Evolutionary conservation across 2,113 vertebrate genomes (phyloP).

Genomic region (Phrynosoma platyrhinos): DNA sequence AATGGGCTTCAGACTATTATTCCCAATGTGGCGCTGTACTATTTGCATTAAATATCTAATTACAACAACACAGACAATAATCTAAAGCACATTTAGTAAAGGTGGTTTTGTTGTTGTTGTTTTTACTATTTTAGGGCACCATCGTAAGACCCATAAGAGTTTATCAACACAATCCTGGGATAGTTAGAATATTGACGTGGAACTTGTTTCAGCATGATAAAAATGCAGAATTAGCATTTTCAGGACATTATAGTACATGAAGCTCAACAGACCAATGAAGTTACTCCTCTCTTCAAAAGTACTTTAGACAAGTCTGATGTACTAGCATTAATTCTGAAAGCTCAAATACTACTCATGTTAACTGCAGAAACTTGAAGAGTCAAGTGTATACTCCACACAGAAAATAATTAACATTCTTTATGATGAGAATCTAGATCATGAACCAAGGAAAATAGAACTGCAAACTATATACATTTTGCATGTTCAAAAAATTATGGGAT

Average conservation of each 20-base stretch:
- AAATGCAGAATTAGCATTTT: not conserved
- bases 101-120: not conserved
- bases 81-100: no score
- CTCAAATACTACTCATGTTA: not conserved
- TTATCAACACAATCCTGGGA: not conserved
- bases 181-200: no score
- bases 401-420: not conserved
- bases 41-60: not conserved
- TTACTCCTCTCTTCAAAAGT: not conserved
- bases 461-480: not conserved
- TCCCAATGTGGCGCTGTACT: not conserved
- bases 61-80: not conserved
- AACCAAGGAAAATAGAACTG: not conserved
- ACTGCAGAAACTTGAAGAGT: not conserved
- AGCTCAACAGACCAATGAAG: not conserved
- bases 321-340: not conserved
- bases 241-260: not conserved
- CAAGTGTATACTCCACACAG: not conserved
- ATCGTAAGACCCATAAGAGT: not conserved
- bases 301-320: not conserved
- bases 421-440: not conserved
- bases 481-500: not conserved
- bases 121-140: not conserved
- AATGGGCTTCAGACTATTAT: not conserved
- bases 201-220: not conserved